Evolutionary conservation across 1,140 invertebrate genomes (phyloP).

Genomic region (Leptopilina clavipes): DNA sequence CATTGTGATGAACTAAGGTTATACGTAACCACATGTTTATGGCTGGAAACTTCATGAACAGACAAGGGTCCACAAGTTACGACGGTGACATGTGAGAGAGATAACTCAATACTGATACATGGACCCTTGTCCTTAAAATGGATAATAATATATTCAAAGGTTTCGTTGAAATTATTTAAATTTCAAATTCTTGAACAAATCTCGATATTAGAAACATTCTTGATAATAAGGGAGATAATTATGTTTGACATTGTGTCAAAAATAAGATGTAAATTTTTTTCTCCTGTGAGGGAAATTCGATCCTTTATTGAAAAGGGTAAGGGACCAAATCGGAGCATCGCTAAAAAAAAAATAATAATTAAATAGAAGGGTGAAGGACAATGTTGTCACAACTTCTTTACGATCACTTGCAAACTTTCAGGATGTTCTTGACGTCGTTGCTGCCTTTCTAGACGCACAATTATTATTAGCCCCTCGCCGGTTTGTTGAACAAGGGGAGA

Average conservation of each 20-base stretch:
- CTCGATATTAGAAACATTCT: too few species aligned
- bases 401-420: neutral
- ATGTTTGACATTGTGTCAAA: neutral
- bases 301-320: slow-evolving; percentile 1
- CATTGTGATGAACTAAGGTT: slow-evolving; percentile 50
- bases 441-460: neutral
- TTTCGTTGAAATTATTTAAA: too few species aligned
- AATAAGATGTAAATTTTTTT: neutral
- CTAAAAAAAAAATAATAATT: too few species aligned
- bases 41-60: slow-evolving; percentile 50
- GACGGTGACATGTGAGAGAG: neutral
- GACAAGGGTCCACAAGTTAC: neutral
- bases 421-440: neutral
- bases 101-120: neutral
- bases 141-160: neutral
- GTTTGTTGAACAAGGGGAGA: neutral
- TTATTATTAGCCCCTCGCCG: neutral
- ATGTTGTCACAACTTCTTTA: neutral
- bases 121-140: neutral
- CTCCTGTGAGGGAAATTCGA: neutral
- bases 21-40: slow-evolving; percentile 57
- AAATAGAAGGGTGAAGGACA: slow-evolving; percentile 13
- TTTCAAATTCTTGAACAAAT: too few species aligned
- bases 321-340: too few species aligned
- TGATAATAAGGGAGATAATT: neutral